Evolutionary conservation across 2,113 vertebrate genomes (phyloP).

Genomic region (Apodemus speciosus): DNA sequence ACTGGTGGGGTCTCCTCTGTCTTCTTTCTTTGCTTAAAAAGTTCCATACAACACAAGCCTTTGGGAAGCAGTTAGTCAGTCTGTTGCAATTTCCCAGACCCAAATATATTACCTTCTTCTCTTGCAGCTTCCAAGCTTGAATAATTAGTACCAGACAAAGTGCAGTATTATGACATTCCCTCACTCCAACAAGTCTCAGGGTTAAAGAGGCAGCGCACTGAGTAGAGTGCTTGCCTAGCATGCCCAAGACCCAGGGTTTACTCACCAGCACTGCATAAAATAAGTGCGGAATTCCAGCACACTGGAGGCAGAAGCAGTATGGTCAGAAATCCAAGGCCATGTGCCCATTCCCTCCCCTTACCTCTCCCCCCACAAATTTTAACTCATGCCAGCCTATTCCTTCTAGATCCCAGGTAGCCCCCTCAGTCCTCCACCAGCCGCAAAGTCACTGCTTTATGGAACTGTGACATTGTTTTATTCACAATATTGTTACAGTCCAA

Average conservation of each 20-base stretch:
- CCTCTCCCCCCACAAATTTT: background rate
- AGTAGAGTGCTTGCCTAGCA: too few relatives aligned
- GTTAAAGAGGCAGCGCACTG: background rate
- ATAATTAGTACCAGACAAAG: background rate
- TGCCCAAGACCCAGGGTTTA: background rate
- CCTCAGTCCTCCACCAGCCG: background rate
- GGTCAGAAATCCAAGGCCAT: background rate
- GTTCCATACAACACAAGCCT: background rate
- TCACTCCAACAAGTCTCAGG: background rate
- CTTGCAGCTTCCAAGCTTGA: background rate
- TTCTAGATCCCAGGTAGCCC: background rate
- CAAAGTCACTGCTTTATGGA: background rate
- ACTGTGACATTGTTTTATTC: background rate
- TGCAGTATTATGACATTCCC: background rate
- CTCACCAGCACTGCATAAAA: background rate
- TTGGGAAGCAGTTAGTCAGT: background rate
- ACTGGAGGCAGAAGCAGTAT: background rate
- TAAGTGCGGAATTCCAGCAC: background rate
- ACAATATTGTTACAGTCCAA: background rate
- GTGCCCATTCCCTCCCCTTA: background rate
- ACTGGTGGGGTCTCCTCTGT: background rate
- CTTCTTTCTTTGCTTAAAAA: background rate
- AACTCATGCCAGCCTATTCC: background rate
- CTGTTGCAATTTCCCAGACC: background rate
- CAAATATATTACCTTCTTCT: background rate